Percentiles rank a stretch among this genome's conserved stretches.
Evolutionary conservation across 2,113 vertebrate genomes (phyloP).

Genomic region (Ceyx cyanopectus): DNA sequence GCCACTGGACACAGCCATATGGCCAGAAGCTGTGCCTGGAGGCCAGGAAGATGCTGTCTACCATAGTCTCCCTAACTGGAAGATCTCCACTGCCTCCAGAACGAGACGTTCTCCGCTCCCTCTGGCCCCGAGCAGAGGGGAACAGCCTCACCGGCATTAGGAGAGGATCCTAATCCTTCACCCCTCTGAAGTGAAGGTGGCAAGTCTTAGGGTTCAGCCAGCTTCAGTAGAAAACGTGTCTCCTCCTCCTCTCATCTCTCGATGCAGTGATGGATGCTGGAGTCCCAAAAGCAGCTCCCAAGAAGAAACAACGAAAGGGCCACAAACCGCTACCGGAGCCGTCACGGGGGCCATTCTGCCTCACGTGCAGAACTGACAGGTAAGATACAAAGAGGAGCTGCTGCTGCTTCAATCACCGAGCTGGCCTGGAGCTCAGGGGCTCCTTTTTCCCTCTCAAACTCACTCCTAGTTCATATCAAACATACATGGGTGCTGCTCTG

Average conservation of each 20-base stretch:
- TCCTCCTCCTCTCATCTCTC: constrained; percentile 62
- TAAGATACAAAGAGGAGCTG: constrained; percentile 70
- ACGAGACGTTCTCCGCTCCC: background rate
- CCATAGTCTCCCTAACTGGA: background rate
- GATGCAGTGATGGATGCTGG: constrained; percentile 61
- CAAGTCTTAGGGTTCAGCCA: background rate
- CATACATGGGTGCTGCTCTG: constrained; percentile 68
- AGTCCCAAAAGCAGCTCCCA: constrained; percentile 69
- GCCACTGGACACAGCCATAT: background rate
- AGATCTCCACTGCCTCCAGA: constrained; percentile 34
- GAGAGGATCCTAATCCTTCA: constrained; percentile 41
- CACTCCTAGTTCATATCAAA: constrained; percentile 78
- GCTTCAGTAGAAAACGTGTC: constrained; percentile 18
- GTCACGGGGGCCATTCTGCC: constrained; percentile 46
- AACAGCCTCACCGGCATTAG: background rate
- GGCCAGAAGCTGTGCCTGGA: background rate
- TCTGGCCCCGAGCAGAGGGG: background rate
- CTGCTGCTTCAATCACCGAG: constrained; percentile 73
- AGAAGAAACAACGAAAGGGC: constrained; percentile 67
- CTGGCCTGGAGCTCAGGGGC: constrained; percentile 60
- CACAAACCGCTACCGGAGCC: constrained; percentile 67
- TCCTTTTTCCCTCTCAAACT: constrained; percentile 61
- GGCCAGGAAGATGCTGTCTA: background rate
- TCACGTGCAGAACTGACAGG: constrained; percentile 59
- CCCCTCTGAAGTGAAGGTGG: constrained; percentile 36